Evolutionary conservation across 2,113 vertebrate species (phyloP), one percentile per base, ranked within the genome.

Genomic region (Bubalus kerabau): DNA sequence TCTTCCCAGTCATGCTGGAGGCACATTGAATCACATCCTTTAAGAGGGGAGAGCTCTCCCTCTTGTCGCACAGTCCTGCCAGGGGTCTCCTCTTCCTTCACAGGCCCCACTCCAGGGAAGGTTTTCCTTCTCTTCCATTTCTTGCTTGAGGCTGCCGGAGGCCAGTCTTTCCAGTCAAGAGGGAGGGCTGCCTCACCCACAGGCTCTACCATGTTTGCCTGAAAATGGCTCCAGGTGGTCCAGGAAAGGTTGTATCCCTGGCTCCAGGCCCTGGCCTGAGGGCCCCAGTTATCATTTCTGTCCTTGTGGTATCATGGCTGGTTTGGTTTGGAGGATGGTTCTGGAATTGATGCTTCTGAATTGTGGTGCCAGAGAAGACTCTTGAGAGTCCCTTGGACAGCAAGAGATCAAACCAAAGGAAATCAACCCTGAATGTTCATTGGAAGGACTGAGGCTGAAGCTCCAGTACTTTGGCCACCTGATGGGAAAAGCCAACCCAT

Each of bases 1-100:
- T 13, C 57, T 54, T 26, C 23, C 15, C 46, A 10, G 76, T n/a
- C 50, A 8, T 4, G 19, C 30, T 99, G 98, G 99, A 99, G 5
- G 99, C 99, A 98, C 99, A 99, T 98, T 99, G 99, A 97, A 99
- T 99, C 99, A 99, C 99, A 83, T 99, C 99, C 99, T 99, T 97
- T 99, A 99, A 90, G 99, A 99, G 94, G 99, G 99, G 0, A 99
- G 99, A 0, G 99, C 67, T 21, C 19, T 71, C 99, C 87, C 99
- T 98, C 97, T 99, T 98, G 1, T 96, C 2, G 0, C 11, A 1
- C 98, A 97, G 26, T 98, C 98, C n/a, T 98, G 98, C 81, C 94
- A 97, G 24, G 76, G 21, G 2, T 93, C 62, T 5, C 94, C 16
- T 14, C 46, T 52, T 99, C 99, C 98, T 99, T 98, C 17, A 97